A percentile compares a stretch with the other conserved stretches of the same genome.
These are phyloP conservation scores for Caenorhabditis sp. DNA, from an alignment of 2,888 invertebrate species.

Conservation along the genomic window DNA sequence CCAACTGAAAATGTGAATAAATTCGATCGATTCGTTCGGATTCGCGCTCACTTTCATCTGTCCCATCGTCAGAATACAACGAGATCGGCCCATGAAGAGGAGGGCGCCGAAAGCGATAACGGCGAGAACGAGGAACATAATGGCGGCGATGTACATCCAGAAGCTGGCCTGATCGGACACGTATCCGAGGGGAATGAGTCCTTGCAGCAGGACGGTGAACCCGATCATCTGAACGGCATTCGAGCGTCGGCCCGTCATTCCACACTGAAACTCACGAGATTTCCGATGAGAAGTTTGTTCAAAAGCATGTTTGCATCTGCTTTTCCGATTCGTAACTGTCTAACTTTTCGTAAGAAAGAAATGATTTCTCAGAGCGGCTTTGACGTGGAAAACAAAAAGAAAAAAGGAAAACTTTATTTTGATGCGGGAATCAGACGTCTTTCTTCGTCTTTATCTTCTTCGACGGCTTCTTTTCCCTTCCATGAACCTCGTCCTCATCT, in stretches of 20 bases:
- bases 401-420: neutral
- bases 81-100: slow-evolving; percentile 14
- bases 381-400: neutral
- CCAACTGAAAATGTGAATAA: slow-evolving; percentile 13
- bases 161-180: slow-evolving; percentile 2
- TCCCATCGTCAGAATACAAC: slow-evolving; percentile 10
- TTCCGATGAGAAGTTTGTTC: slow-evolving; percentile 29
- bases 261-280: slow-evolving; percentile 4
- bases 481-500: neutral
- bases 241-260: too few relatives aligned
- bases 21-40: neutral
- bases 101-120: slow-evolving; percentile 20
- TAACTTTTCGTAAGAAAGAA: neutral
- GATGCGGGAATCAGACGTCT: slow-evolving; percentile 11
- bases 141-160: slow-evolving; percentile 28
- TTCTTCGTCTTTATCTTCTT: slow-evolving; percentile 8
- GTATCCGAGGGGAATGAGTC: slow-evolving; percentile 13
- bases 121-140: slow-evolving; percentile 1
- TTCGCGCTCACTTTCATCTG: slow-evolving; percentile 4
- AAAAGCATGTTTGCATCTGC: slow-evolving; percentile 28
- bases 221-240: slow-evolving; percentile 35
- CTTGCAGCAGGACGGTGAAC: slow-evolving; percentile 17
- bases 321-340: slow-evolving; percentile 8
- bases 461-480: neutral
- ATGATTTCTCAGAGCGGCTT: too few relatives aligned